These are phyloP conservation scores for Sylvicapra grimmia DNA, from an alignment of 2,113 vertebrate genomes.

Conservation along the genomic window DNA sequence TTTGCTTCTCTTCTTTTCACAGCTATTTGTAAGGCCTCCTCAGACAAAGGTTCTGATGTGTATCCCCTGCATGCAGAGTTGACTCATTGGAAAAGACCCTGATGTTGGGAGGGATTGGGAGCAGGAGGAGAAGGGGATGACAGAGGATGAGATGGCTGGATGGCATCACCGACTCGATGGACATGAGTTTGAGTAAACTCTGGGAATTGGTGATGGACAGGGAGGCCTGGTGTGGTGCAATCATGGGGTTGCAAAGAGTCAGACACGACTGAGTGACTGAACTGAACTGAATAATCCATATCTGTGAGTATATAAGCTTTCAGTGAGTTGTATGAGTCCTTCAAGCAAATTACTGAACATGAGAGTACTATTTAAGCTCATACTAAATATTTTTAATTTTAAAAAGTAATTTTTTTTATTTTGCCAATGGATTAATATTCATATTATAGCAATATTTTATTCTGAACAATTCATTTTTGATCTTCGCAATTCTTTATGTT, in stretches of 20 bases:
- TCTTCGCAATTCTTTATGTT: background rate
- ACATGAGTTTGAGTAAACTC: too few relatives aligned
- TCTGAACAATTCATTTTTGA: background rate
- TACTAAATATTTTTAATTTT: background rate
- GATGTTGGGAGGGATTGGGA: too few relatives aligned
- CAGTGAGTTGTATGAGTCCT: background rate
- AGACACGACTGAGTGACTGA: too few relatives aligned
- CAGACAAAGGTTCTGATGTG: background rate
- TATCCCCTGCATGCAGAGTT: background rate
- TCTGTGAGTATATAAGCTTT: background rate
- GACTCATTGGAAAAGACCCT: too few relatives aligned
- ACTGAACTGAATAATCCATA: background rate
- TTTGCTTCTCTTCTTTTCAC: background rate
- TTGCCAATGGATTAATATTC: background rate
- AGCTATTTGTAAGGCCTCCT: background rate
- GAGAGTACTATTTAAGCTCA: background rate
- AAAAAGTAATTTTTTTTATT: background rate
- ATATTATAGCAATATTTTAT: background rate
- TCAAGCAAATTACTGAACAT: background rate
- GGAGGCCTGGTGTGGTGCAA: too few relatives aligned
- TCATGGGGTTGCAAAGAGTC: too few relatives aligned
- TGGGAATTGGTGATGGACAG: too few relatives aligned
- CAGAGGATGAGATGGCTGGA: too few relatives aligned
- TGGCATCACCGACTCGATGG: too few relatives aligned
- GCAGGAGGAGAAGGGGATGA: too few relatives aligned